Evolutionary conservation across 1,140 invertebrate species (phyloP), one percentile per base, ranked within the genome.

Genomic region (Drusus annulatus): DNA sequence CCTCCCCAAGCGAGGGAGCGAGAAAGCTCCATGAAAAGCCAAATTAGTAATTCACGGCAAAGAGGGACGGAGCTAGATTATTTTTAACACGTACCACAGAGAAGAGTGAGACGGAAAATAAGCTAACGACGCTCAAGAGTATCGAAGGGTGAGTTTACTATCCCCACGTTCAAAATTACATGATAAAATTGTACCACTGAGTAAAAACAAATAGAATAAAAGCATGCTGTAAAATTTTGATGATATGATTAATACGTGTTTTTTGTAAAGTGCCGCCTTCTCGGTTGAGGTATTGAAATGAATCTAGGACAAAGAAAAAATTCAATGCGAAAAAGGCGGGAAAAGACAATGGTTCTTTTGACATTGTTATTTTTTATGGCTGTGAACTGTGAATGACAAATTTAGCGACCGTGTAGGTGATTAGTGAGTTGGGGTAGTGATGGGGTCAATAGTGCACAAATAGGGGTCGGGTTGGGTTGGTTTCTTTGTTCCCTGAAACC

Each of bases 31-130:
- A 71, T 52, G 36, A 52, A 71, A 71, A 71, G 0, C 15, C 45
- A 21, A 52, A 71, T 71, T 52, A 19, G 19, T 52, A 25, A 28
- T 51, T 23, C 68, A 23, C 50, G 68, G 2, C 21, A 5, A 50
- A 71, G 25, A 23, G 68, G 25, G 68, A 71, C 17, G 28, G 63
- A 31, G 28, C 17, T 13, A 50, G 15, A 10, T 36, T 36, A 68
- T 68, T 68, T 36, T n/a, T 71, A 51, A 71, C 68, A 45, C 1
- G 31, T 36, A 36, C 19, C 17, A 45, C 25, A 19, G 17, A 16
- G 19, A 28, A 56, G 25, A 74, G 71, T 17, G 71, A 56, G 71
- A 17, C 15, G 25, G 71, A 75, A 75, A 58, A 75, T 75, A 75
- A 75, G 71, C 25, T 54, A 31, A 75, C 19, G 17, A 8, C 52